A percentile compares a stretch with the other conserved stretches of the same genome.
Evolutionary conservation across 2,888 invertebrate species (phyloP).

Genomic region (Caenorhabditis plicata): DNA sequence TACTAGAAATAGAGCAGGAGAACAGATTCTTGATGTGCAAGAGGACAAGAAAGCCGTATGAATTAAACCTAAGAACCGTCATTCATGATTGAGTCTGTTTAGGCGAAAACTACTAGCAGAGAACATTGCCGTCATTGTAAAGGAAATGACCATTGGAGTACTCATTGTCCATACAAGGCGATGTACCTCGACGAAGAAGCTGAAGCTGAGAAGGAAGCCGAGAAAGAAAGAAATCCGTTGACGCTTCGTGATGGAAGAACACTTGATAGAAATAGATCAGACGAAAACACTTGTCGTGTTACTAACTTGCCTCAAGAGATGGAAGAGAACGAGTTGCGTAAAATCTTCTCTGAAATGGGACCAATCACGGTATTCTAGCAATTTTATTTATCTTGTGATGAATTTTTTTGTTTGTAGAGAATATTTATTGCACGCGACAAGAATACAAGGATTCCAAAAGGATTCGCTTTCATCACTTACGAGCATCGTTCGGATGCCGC

Average conservation of each 20-base stretch:
- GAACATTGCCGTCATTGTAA: slow-evolving; percentile 65
- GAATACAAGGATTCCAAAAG: slow-evolving; percentile 72
- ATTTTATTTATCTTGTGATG: background rate
- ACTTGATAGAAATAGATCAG: slow-evolving; percentile 42
- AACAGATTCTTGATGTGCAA: slow-evolving; percentile 68
- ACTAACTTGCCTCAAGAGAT: slow-evolving; percentile 96
- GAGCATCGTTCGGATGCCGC: slow-evolving; percentile 68
- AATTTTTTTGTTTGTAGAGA: slow-evolving; percentile 72
- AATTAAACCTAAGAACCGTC: background rate
- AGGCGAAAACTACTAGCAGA: slow-evolving; percentile 45
- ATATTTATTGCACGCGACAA: slow-evolving; percentile 91
- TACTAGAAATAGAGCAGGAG: slow-evolving; percentile 64
- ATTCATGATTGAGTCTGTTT: background rate
- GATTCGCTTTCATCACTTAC: slow-evolving; percentile 97
- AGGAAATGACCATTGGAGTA: slow-evolving; percentile 87
- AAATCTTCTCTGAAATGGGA: slow-evolving; percentile 90
- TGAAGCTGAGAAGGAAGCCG: slow-evolving; percentile 44
- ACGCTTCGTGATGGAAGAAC: slow-evolving; percentile 25
- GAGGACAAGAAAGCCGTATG: slow-evolving; percentile 43
- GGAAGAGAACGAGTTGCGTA: slow-evolving; percentile 86
- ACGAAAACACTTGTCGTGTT: slow-evolving; percentile 84
- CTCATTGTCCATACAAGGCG: slow-evolving; percentile 95
- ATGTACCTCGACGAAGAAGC: slow-evolving; percentile 51
- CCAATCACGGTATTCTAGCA: slow-evolving; percentile 26
- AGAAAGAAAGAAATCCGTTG: slow-evolving; percentile 13